Conservation (phyloP, 2,797 vertebrate species). For the Coregonus ussuriensis region DNA sequence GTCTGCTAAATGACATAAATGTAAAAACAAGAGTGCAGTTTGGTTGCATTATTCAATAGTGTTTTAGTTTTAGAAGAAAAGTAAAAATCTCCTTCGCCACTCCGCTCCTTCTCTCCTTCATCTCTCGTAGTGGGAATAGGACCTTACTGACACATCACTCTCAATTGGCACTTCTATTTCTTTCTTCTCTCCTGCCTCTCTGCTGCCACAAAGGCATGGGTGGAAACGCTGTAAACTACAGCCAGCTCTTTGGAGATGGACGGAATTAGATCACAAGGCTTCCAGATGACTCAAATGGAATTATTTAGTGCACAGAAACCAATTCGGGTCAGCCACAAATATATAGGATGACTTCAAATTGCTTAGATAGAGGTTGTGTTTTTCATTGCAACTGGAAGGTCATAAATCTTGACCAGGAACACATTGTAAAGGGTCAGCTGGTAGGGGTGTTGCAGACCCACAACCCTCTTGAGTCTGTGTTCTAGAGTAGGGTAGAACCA, state of each 20-base stretch:
- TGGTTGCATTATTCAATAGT: too few relatives aligned
- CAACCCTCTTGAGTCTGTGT: neutral
- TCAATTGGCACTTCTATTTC: neutral
- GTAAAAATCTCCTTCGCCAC: too few relatives aligned
- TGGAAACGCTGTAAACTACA: conserved; percentile 19
- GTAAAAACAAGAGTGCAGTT: too few relatives aligned
- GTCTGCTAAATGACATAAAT: too few relatives aligned
- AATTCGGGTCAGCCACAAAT: conserved; percentile 53
- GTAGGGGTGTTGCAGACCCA: neutral
- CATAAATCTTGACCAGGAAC: conserved; percentile 33
- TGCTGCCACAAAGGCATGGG: conserved; percentile 21
- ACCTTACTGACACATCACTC: neutral
- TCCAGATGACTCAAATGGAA: conserved; percentile 65
- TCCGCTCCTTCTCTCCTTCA: too few relatives aligned
- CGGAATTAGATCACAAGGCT: conserved; percentile 61
- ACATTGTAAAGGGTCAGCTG: conserved; percentile 38
- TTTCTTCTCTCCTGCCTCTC: conserved; percentile 1
- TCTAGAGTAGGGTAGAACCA: neutral
- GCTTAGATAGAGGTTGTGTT: conserved; percentile 45
- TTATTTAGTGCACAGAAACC: conserved; percentile 60
- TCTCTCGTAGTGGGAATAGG: too few relatives aligned
- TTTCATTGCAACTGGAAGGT: conserved; percentile 33
- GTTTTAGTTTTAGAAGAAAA: too few relatives aligned
- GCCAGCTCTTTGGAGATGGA: conserved; percentile 39
- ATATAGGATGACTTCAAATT: conserved; percentile 53